phyloP scores from a whole-genome alignment of 2,888 invertebrate species.

The Drosophila suboccidentalis region DNA sequence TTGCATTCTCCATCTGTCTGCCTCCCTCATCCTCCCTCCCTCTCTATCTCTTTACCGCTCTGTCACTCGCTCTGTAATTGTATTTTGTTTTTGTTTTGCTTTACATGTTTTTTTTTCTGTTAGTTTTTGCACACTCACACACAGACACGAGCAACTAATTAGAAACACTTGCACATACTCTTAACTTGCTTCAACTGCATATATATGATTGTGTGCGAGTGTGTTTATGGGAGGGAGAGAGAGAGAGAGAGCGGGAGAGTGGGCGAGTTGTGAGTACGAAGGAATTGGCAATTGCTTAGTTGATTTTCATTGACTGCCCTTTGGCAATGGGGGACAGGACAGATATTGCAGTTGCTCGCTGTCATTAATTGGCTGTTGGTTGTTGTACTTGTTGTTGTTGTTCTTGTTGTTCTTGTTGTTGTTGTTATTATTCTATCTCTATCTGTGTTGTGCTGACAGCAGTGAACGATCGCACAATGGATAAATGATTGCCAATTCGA shows the following conservation, averaged over 20 bases:
- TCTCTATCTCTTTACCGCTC: slow-evolving; percentile 29
- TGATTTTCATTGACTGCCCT: slow-evolving; percentile 77
- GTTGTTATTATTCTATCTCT: neutral
- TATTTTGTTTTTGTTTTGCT: slow-evolving; percentile 50
- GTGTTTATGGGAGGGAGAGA: neutral
- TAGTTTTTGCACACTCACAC: slow-evolving; percentile 22
- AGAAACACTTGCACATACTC: slow-evolving; percentile 67
- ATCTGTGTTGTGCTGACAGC: slow-evolving; percentile 41
- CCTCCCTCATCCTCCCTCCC: neutral
- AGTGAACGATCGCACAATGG: slow-evolving; percentile 47
- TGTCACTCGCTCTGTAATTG: slow-evolving; percentile 32
- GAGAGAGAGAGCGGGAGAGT: neutral
- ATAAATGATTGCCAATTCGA: slow-evolving; percentile 34
- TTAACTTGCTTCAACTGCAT: slow-evolving; percentile 13
- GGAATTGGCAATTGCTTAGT: slow-evolving; percentile 76
- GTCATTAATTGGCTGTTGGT: slow-evolving; percentile 74
- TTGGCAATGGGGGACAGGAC: slow-evolving; percentile 55
- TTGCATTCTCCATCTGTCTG: slow-evolving; percentile 26
- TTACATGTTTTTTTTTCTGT: slow-evolving; percentile 23
- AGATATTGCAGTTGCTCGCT: slow-evolving; percentile 71
- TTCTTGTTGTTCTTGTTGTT: neutral
- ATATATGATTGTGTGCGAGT: neutral
- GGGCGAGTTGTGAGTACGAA: slow-evolving; percentile 12
- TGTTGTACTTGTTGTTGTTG: slow-evolving; percentile 31
- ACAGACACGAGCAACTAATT: slow-evolving; percentile 65